These are phyloP conservation scores for Pseudochirops cupreus DNA, from an alignment of 2,797 vertebrate species.

Conservation along the genomic window DNA sequence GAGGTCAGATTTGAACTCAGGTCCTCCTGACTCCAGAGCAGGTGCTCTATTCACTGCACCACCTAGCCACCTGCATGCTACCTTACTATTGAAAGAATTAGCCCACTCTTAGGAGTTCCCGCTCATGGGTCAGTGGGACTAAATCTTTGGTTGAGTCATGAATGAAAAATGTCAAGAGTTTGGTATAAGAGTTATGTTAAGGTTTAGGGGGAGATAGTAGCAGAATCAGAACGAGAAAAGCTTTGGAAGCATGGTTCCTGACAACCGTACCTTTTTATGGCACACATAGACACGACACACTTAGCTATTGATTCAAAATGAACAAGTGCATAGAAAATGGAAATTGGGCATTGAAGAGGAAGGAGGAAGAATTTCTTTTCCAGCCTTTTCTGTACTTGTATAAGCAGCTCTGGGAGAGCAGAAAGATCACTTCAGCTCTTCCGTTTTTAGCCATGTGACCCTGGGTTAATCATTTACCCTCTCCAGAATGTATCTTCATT, in stretches of 20 bases:
- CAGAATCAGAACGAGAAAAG: background rate
- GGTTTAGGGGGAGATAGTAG: background rate
- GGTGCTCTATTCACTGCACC: too few species aligned
- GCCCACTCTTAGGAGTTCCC: background rate
- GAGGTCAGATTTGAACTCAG: too few species aligned
- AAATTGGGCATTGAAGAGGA: constrained; percentile 31
- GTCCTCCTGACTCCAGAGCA: too few species aligned
- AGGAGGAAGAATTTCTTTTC: background rate
- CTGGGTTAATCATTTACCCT: background rate
- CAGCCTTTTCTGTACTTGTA: constrained; percentile 15
- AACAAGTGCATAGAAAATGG: background rate
- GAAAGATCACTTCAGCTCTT: background rate
- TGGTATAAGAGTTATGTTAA: background rate
- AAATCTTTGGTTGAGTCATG: background rate
- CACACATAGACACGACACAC: background rate
- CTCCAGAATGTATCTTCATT: background rate
- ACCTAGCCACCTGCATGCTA: background rate
- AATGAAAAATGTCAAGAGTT: background rate
- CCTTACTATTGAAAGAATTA: background rate
- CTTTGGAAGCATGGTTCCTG: background rate
- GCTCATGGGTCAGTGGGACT: background rate
- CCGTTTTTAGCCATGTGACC: background rate
- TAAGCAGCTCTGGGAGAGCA: constrained; percentile 11
- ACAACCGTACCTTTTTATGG: background rate
- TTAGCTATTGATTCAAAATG: background rate